Evolutionary conservation across 37 sponge, comb jelly and placozoan genomes (phyloP).

Genomic region (Aplysina aerophoba): DNA sequence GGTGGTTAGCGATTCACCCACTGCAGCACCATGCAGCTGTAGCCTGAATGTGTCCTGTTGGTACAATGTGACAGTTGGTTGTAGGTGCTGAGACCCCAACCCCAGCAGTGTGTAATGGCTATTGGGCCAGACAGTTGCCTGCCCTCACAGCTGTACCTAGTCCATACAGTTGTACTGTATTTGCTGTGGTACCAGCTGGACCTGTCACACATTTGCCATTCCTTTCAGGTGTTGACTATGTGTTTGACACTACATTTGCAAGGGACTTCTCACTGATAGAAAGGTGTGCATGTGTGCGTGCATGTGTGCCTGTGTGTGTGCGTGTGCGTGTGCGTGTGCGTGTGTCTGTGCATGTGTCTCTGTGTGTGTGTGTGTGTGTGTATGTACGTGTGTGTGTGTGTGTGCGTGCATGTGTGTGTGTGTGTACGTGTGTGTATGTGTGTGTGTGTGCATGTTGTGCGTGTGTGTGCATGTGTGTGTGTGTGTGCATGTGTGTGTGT

Average conservation of each 20-base stretch:
- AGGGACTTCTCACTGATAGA: slow-evolving; percentile 85
- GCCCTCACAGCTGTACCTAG: too few species aligned
- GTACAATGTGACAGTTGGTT: too few species aligned
- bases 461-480: neutral
- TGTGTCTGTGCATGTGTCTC: neutral
- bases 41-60: too few species aligned
- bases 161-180: too few species aligned
- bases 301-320: slow-evolving; percentile 29
- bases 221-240: slow-evolving; percentile 62
- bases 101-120: too few species aligned
- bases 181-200: too few species aligned
- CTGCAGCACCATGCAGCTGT: too few species aligned
- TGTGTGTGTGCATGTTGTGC: neutral
- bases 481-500: slow-evolving; percentile 12
- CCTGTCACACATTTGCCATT: neutral
- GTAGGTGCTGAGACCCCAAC: too few species aligned
- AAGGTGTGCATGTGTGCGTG: slow-evolving; percentile 50
- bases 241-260: slow-evolving; percentile 88
- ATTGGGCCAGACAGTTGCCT: too few species aligned
- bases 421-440: neutral
- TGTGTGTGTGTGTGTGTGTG: neutral
- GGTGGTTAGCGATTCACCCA: too few species aligned
- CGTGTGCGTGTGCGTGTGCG: slow-evolving; percentile 28
- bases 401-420: too few species aligned
- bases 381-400: too few species aligned